Base-by-base conservation (phyloP, 2,888 invertebrate species). In the Drosophila melanosoma region DNA sequence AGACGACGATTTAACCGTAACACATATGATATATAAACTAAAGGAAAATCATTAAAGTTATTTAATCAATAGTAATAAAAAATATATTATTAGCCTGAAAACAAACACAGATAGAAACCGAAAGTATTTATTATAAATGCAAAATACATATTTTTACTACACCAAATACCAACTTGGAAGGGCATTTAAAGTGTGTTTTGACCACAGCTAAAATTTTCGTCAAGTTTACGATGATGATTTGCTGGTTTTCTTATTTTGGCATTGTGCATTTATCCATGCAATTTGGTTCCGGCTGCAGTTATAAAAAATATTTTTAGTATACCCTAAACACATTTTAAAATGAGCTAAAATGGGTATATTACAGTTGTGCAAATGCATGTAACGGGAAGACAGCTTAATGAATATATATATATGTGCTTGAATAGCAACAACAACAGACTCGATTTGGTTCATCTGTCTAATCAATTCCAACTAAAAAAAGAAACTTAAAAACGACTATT, bases 261-360 rank as follows among this genome's bases (percentile, higher is more conserved):
- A 35, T 10, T 35, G 33, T 53, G 53, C 53, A 53, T 17, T 12
- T 12, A 38, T 26, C 54, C 54, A 38, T 26, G 54, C 54, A 38
- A 26, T 38, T 38, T n/a, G 12, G 26, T 54, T 54, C 23, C 36
- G 54, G 26, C 54, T 23, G 53, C 17, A 45, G 12, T 15, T 20
- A 7, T 42, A 42, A 42, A 42, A 42, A n/a, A 42, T 42, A 42
- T n/a, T 12, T 12, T 20, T 20, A 20, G 20, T 12, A 26, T 54
- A 54, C 36, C 17, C 54, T 38, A 7, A 20, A 1, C 12, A 7
- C 20, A 1, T 20, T 45, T 45, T 20, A 20, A 45, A 20, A 3
- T 20, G 45, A 26, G 20, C 15, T 1, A 4, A 23, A 23, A 8
- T 1, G 23, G 45, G 45, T 4, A 45, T 23, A 45, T 15, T 23